phyloP scores from a whole-genome alignment of 2,113 vertebrate species.

The Perca schrenkii region DNA sequence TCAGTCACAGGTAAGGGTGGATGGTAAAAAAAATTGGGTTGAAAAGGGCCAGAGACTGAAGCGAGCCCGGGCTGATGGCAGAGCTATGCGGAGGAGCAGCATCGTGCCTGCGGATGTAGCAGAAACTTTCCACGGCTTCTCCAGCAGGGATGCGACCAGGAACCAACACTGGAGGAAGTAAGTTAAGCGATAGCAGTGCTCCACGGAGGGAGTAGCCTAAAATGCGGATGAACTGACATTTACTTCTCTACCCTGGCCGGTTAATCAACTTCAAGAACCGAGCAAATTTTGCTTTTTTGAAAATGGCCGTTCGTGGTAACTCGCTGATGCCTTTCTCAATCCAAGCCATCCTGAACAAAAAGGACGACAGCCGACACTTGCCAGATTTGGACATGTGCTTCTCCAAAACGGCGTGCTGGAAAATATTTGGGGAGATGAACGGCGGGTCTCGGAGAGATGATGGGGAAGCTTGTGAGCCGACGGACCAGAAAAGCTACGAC shows the following conservation, averaged over 20 bases:
- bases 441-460: constrained; percentile 72
- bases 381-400: constrained; percentile 85
- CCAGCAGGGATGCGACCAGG: constrained; percentile 70
- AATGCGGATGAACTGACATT: constrained; percentile 76
- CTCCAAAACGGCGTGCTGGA: constrained; percentile 89
- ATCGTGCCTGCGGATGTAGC: constrained; percentile 71
- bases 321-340: constrained; percentile 94
- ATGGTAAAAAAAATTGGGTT: constrained; percentile 74
- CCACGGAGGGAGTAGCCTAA: constrained; percentile 45
- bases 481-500: constrained; percentile 85
- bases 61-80: constrained; percentile 71
- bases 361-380: constrained; percentile 87
- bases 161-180: constrained; percentile 42
- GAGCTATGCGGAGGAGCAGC: constrained; percentile 76
- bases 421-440: constrained; percentile 88
- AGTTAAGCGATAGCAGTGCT: constrained; percentile 34
- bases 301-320: constrained; percentile 90
- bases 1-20: constrained; percentile 88
- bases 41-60: constrained; percentile 82
- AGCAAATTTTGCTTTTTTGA: constrained; percentile 48
- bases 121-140: constrained; percentile 64
- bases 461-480: constrained; percentile 72
- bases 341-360: constrained; percentile 94
- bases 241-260: constrained; percentile 17
- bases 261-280: constrained; percentile 45